Evolutionary conservation across 2,797 vertebrate genomes (phyloP).

Genomic region (Psittacula derbiana): DNA sequence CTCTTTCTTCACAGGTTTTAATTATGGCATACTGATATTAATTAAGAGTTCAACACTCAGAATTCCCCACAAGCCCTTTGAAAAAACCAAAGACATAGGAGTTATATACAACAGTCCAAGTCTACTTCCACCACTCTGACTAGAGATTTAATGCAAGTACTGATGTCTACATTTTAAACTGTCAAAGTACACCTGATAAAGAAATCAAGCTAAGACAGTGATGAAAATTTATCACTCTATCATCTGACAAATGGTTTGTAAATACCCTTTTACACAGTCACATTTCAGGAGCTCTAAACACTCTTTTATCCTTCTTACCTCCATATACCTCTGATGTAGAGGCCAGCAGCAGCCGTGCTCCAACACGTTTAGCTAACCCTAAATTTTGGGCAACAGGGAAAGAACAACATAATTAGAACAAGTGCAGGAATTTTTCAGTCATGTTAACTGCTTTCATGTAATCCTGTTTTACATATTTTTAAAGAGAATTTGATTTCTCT

Average conservation of each 20-base stretch:
- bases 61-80: not conserved
- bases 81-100: not conserved
- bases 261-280: not conserved
- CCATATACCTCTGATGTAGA: constrained; percentile 98
- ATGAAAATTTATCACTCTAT: not conserved
- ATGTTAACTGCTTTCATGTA: not conserved
- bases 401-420: not conserved
- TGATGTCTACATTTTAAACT: not conserved
- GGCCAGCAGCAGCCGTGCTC: constrained; percentile 93
- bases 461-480: not conserved
- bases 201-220: not conserved
- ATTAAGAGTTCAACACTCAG: not conserved
- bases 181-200: not conserved
- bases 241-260: not conserved
- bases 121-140: not conserved
- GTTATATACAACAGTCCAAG: not conserved
- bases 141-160: not conserved
- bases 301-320: constrained; percentile 80
- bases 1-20: not conserved
- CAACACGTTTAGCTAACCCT: constrained; percentile 96
- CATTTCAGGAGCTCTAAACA: not conserved
- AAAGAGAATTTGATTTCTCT: not conserved
- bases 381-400: not conserved
- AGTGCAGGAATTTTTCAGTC: not conserved
- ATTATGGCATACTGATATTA: not conserved